These are phyloP conservation scores for Pollenia labialis DNA, from an alignment of 2,888 invertebrate species.

Conservation along the genomic window DNA sequence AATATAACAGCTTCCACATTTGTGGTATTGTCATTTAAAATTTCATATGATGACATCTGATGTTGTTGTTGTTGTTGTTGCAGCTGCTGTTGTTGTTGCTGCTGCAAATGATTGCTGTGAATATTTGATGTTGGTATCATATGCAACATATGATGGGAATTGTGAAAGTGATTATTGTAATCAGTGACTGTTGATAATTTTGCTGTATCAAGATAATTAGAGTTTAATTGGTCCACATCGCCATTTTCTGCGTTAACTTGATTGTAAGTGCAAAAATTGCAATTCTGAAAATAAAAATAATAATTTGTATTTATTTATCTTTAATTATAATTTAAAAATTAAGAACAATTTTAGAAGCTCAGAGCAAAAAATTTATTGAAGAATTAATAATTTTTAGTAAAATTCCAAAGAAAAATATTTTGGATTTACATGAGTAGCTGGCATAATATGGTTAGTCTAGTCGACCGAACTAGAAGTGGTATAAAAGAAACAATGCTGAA, in stretches of 20 bases:
- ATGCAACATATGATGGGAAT: constrained; percentile 50
- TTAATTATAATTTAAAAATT: too few relatives aligned
- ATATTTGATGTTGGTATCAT: constrained; percentile 60
- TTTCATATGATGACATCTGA: constrained; percentile 71
- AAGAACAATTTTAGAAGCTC: too few relatives aligned
- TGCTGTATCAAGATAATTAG: constrained; percentile 70
- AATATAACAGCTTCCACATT: constrained; percentile 87
- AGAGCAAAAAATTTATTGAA: too few relatives aligned
- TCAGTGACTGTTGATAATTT: constrained; percentile 60
- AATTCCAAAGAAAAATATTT: too few relatives aligned
- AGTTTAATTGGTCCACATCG: constrained; percentile 71
- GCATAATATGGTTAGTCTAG: too few relatives aligned
- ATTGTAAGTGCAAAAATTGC: constrained; percentile 58
- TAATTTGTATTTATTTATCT: background rate
- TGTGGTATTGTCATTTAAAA: constrained; percentile 74
- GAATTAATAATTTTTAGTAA: too few relatives aligned
- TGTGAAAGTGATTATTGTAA: constrained; percentile 60
- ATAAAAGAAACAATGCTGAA: too few relatives aligned
- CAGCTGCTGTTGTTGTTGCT: constrained; percentile 27
- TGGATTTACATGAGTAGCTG: too few relatives aligned
- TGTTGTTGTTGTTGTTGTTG: constrained; percentile 75
- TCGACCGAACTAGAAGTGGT: too few relatives aligned
- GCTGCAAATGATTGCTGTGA: constrained; percentile 55
- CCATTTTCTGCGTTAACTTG: constrained; percentile 40
- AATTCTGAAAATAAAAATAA: constrained; percentile 70